Evolutionary conservation across 2,888 invertebrate genomes (phyloP), one percentile per base, ranked within the genome.

Genomic region (Neocrepidodera transversa): DNA sequence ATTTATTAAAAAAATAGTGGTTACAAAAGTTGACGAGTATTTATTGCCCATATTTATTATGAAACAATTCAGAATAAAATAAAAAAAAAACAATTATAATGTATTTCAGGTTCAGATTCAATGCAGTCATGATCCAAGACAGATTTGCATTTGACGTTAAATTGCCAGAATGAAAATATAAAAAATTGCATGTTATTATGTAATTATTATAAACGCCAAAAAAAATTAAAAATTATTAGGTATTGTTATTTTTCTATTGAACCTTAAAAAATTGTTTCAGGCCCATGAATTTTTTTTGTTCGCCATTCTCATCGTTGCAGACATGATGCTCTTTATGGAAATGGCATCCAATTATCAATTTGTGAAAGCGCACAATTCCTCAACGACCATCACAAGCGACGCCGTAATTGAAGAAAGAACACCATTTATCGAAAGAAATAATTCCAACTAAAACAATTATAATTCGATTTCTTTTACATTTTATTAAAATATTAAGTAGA

Each of bases 201-300:
- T n/a, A n/a, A n/a, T n/a, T n/a, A n/a, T n/a, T n/a, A n/a, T n/a
- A n/a, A n/a, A n/a, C n/a, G n/a, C n/a, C n/a, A n/a, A n/a, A n/a
- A n/a, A n/a, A n/a, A n/a, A n/a, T n/a, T n/a, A n/a, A 42, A 42
- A 16, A 18, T 18, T 2, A 35, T 35, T 11, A 6, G 20, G 10
- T 43, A 20, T 43, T 11, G 20, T 16, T 43, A n/a, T 8, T 5
- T 5, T 6, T 40, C 7, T 7, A n/a, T 40, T 4, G 10, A 16
- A n/a, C n/a, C n/a, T n/a, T n/a, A n/a, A 7, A 11, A 18, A 7
- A 10, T 10, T 17, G 7, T 7, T 80, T 43, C 79, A 91, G 90
- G 86, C 88, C 0, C 80, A 83, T 47, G 90, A 91, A 73, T 90
- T 91, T 75, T 89, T 91, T 78, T 81, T 91, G 43, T 92, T 90